phyloP scores from a whole-genome alignment of 2,888 invertebrate genomes.

The Melanchra persicariae region DNA sequence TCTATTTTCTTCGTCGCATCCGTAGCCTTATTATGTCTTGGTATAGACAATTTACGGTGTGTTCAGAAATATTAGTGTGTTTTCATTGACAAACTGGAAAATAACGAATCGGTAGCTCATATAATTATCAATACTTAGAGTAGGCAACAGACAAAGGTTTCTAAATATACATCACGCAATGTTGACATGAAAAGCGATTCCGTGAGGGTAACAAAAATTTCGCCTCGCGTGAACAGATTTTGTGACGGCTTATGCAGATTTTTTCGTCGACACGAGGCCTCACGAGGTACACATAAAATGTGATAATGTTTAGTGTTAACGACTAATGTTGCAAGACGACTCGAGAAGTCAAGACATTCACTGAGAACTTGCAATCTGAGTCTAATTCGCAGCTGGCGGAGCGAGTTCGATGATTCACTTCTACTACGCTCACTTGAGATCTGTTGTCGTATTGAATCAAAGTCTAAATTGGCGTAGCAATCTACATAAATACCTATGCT shows the following conservation, averaged over 20 bases:
- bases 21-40: neutral
- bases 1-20: neutral
- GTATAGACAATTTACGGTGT: neutral
- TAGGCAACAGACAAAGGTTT: constrained; percentile 1
- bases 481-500: constrained; percentile 72
- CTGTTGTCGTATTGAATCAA: constrained; percentile 69
- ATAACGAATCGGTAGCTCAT: neutral
- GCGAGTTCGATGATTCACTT: constrained; percentile 82
- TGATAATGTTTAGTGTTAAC: constrained; percentile 57
- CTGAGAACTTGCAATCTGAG: constrained; percentile 82
- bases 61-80: constrained; percentile 1
- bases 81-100: constrained; percentile 19
- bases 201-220: constrained; percentile 47
- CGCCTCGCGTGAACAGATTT: constrained; percentile 48
- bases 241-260: constrained; percentile 52
- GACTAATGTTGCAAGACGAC: constrained; percentile 80
- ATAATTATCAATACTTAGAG: too few species aligned
- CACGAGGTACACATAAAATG: constrained; percentile 46
- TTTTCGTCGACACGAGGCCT: constrained; percentile 30
- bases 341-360: constrained; percentile 76
- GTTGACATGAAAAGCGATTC: constrained; percentile 45
- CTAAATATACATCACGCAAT: constrained; percentile 35
- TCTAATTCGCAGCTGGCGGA: constrained; percentile 84
- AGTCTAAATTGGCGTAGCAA: constrained; percentile 76
- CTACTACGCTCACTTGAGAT: constrained; percentile 71